Percentiles rank a stretch among this genome's conserved stretches.
phyloP scores from a whole-genome alignment of 1,140 invertebrate species.

The Lamellibrachia luymesi region DNA sequence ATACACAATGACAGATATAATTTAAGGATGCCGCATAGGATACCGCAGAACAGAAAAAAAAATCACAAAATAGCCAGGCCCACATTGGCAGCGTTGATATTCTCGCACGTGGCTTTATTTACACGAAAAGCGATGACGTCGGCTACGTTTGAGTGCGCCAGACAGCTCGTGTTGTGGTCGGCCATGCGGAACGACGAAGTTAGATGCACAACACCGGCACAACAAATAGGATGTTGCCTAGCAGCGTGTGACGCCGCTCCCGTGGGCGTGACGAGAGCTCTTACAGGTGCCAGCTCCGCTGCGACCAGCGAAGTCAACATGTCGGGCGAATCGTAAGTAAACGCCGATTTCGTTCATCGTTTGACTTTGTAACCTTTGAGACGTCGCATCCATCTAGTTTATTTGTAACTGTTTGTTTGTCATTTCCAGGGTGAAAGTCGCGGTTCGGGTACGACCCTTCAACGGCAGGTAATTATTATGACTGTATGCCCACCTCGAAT shows the following conservation, averaged over 20 bases:
- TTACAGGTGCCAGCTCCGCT: neutral
- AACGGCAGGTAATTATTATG: conserved; percentile 50
- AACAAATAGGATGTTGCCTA: neutral
- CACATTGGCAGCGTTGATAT: too few relatives aligned
- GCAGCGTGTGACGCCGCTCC: neutral
- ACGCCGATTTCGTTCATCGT: neutral
- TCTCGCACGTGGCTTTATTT: neutral
- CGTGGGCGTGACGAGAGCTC: neutral
- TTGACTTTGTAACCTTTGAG: neutral
- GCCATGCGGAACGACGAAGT: neutral
- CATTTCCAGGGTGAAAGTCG: conserved; percentile 60
- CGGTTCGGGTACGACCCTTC: conserved; percentile 66
- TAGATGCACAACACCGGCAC: neutral
- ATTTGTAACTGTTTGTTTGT: neutral
- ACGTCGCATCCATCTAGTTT: neutral
- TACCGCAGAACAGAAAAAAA: too few relatives aligned
- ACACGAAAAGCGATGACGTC: neutral
- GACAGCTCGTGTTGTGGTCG: neutral
- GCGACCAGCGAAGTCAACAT: conserved; percentile 22
- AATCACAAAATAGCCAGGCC: too few relatives aligned
- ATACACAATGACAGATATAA: too few relatives aligned
- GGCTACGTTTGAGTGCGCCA: neutral
- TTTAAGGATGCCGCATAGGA: too few relatives aligned
- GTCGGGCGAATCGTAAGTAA: conserved; percentile 39
- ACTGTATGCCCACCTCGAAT: neutral